Conservation (phyloP, 2,797 vertebrate species). For the Astyanax mexicanus region DNA sequence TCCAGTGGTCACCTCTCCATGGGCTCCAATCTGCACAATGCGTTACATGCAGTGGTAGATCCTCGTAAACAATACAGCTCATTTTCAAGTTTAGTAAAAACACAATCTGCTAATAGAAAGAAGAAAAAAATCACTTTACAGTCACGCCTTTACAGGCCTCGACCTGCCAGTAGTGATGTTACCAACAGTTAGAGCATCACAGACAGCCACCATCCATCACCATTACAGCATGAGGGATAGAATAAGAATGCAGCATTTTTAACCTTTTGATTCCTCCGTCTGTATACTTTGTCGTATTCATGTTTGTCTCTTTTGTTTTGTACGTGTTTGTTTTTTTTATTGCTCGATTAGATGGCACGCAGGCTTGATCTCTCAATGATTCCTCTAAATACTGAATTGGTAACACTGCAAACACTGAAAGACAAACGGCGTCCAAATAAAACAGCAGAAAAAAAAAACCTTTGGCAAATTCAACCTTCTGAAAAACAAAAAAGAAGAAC, state of each 20-base stretch:
- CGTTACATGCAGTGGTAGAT: constrained; percentile 65
- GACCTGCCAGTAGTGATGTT: constrained; percentile 60
- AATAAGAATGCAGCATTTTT: constrained; percentile 77
- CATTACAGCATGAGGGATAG: constrained; percentile 64
- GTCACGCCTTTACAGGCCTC: constrained; percentile 69
- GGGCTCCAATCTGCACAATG: constrained; percentile 61
- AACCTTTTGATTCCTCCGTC: constrained; percentile 58
- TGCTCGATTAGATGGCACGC: constrained; percentile 82
- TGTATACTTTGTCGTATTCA: constrained; percentile 52
- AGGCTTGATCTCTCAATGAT: constrained; percentile 69
- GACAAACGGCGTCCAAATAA: constrained; percentile 62
- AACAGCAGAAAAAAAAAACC: constrained; percentile 70
- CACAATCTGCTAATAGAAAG: constrained; percentile 44
- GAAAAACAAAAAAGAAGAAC: constrained; percentile 54
- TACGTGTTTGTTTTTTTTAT: constrained; percentile 73
- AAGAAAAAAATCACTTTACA: constrained; percentile 66
- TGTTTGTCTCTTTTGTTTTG: constrained; percentile 55
- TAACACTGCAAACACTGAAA: constrained; percentile 57
- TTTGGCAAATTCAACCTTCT: constrained; percentile 76
- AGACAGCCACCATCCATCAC: constrained; percentile 58
- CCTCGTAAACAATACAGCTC: constrained; percentile 54
- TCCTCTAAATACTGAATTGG: constrained; percentile 59
- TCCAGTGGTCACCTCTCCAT: constrained; percentile 30
- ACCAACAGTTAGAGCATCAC: constrained; percentile 59
- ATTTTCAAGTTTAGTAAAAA: constrained; percentile 63